Base-by-base conservation (phyloP, 2,888 invertebrate genomes). In the Carpatolechia fugitivella region DNA sequence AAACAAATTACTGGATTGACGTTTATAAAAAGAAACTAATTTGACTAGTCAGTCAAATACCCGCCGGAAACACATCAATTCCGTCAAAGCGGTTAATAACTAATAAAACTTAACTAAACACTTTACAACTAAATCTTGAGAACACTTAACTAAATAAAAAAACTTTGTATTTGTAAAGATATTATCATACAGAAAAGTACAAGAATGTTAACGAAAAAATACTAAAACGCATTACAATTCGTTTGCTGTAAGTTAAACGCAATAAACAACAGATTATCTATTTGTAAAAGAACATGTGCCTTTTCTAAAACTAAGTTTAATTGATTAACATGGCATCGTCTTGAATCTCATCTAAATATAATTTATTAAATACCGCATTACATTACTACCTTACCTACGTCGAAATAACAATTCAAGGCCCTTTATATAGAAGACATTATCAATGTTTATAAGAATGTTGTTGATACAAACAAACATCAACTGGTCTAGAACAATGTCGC, bases 191-290 rank as follows among this genome's bases (percentile, higher is more conserved):
- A 58, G 56, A 60, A 57, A 59, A 58, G 56, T 59, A 62, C 59
- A 62, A 61, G 58, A 63, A 60, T 69, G 24, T 4, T 59, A 85
- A 87, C 83, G 82, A 87, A 85, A 84, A 75, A 82, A 86, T 87
- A 87, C 87, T 88, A 87, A 81, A 89, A 87, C 87, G 86, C 85
- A 88, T 86, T 85, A 66, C 68, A 54, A 74, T 82, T 80, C 84
- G 80, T 80, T 74, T 64, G 55, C 61, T 48, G 30, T 38, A 66
- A 63, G 57, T 58, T 60, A 66, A 68, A 56, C 62, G 61, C 14
- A 24, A 3, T 36, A 29, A 50, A 20, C 20, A 44, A 44, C 29
- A 44, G 44, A 52, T 55, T 47, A 50, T 58, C 50, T 50, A 55
- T 50, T 52, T 24, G 24, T 24, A 24, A 4, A 56, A 48, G 63